A percentile compares a stretch with the other conserved stretches of the same genome.
phyloP scores from a whole-genome alignment of 2,113 vertebrate genomes.

The Morone chrysops region DNA sequence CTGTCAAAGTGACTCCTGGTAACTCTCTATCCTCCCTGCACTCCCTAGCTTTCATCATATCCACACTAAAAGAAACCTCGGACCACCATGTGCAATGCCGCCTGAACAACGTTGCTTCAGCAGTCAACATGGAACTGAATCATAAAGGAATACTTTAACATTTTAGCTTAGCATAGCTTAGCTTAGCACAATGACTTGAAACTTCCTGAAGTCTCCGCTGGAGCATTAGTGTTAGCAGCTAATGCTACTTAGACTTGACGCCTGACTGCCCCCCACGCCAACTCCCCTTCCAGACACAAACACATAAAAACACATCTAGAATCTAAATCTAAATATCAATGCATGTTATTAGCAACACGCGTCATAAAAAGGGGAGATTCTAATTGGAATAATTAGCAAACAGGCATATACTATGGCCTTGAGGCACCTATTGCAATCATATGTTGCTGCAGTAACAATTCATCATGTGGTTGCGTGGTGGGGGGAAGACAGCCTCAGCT shows the following conservation, averaged over 20 bases:
- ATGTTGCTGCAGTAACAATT: conserved; percentile 55
- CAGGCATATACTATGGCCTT: conserved; percentile 37
- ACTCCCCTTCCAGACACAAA: background rate
- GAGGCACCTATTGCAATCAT: conserved; percentile 51
- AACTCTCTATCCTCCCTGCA: background rate
- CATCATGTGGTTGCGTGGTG: conserved; percentile 51
- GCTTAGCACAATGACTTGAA: too few species aligned
- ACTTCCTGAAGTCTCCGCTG: too few species aligned
- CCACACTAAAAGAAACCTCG: background rate
- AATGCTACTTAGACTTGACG: background rate
- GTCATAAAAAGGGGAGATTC: conserved; percentile 30
- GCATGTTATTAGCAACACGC: conserved; percentile 44
- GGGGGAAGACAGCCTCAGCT: conserved; percentile 2
- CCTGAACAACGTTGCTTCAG: too few species aligned
- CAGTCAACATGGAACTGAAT: too few species aligned
- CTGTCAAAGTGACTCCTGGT: background rate
- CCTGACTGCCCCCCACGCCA: background rate
- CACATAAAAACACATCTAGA: background rate
- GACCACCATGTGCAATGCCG: too few species aligned
- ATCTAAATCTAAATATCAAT: conserved; percentile 13
- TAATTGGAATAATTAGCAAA: conserved; percentile 78
- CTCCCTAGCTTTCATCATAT: background rate
- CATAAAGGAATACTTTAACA: too few species aligned
- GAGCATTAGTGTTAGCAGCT: background rate
- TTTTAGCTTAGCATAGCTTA: too few species aligned